A percentile compares a stretch with the other conserved stretches of the same genome.
These are phyloP conservation scores for Phania funesta DNA, from an alignment of 2,888 invertebrate genomes.

Conservation along the genomic window DNA sequence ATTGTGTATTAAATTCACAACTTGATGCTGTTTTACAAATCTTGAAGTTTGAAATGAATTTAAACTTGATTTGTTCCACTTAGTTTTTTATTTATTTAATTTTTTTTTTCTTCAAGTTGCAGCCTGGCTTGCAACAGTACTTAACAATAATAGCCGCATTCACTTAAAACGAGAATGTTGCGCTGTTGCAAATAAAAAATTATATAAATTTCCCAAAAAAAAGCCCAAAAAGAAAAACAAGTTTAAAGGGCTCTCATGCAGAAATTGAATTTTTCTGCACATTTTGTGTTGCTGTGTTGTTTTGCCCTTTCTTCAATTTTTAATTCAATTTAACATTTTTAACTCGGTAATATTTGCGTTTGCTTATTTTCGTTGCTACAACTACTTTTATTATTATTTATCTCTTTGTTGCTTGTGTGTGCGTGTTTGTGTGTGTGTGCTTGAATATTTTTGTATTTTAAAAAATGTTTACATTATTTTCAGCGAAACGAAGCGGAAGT, in stretches of 20 bases:
- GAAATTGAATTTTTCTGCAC: slow-evolving; percentile 64
- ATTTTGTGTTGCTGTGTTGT: slow-evolving; percentile 43
- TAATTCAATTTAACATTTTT: slow-evolving; percentile 77
- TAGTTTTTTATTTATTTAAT: background rate
- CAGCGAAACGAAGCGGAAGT: slow-evolving; percentile 73
- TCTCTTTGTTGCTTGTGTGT: slow-evolving; percentile 18
- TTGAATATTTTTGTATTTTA: slow-evolving; percentile 18
- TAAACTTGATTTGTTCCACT: background rate
- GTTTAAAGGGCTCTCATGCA: slow-evolving; percentile 63
- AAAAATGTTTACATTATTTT: slow-evolving; percentile 63
- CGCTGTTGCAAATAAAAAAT: background rate
- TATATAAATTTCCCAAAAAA: background rate
- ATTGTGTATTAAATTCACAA: slow-evolving; percentile 35
- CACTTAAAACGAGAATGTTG: background rate
- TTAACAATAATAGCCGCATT: too few relatives aligned
- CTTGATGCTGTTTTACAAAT: slow-evolving; percentile 12
- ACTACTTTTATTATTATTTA: background rate
- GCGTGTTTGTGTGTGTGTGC: slow-evolving; percentile 52
- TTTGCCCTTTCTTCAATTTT: slow-evolving; percentile 41
- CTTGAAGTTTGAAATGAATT: slow-evolving; percentile 40
- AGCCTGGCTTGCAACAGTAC: slow-evolving; percentile 30
- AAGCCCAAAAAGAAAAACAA: slow-evolving; percentile 56
- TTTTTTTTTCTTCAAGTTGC: slow-evolving; percentile 17
- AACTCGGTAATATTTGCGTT: slow-evolving; percentile 42
- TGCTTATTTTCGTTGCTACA: background rate